These are phyloP conservation scores for Numenius arquata DNA, from an alignment of 2,113 vertebrate species.

Conservation along the genomic window DNA sequence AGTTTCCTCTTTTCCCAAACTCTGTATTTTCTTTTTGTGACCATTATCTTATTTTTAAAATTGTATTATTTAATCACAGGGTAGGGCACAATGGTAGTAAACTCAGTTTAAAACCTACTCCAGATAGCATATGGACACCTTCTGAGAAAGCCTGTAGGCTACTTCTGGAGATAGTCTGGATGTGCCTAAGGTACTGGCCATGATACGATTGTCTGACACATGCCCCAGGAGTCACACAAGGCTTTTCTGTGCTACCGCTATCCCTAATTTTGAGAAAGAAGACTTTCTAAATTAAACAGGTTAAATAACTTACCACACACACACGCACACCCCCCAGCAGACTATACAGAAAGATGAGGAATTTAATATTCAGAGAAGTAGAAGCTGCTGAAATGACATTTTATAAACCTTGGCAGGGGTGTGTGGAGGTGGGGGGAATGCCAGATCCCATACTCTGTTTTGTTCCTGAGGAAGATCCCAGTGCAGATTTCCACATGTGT, in stretches of 20 bases:
- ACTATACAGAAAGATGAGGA: neutral
- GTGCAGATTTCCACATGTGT: accelerated
- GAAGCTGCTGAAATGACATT: neutral
- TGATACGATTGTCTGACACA: neutral
- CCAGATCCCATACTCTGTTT: neutral
- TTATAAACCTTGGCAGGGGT: neutral
- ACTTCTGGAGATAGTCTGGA: neutral
- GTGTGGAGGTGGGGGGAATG: neutral
- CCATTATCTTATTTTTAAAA: neutral
- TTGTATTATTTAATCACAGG: neutral
- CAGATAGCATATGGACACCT: neutral
- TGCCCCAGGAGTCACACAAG: neutral
- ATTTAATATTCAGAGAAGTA: neutral
- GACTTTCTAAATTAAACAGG: neutral
- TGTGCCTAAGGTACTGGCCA: neutral
- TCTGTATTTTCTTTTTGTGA: neutral
- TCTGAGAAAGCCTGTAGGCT: neutral
- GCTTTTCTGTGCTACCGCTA: neutral
- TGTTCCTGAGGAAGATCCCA: neutral
- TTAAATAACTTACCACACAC: neutral
- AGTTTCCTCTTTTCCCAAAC: neutral
- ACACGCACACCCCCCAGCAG: neutral
- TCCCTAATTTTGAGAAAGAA: neutral
- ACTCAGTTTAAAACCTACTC: neutral
- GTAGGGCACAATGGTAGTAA: neutral